Conservation (phyloP, 2,113 vertebrate genomes). For the Thinocorus orbignyianus region DNA sequence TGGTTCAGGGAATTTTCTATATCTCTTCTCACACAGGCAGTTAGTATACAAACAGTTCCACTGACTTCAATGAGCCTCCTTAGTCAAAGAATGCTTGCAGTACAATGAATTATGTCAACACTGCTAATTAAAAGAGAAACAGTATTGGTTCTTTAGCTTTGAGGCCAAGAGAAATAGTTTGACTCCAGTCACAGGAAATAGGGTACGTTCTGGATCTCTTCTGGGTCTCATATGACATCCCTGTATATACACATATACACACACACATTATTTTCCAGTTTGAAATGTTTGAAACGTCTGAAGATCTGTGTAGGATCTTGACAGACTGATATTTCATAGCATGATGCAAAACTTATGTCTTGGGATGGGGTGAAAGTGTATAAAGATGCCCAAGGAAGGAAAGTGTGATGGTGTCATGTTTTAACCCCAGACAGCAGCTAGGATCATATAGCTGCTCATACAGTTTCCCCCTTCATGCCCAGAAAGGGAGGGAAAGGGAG, state of each 20-base stretch:
- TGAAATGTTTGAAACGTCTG: background rate
- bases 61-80: background rate
- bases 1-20: background rate
- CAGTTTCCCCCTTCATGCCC: background rate
- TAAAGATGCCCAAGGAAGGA: background rate
- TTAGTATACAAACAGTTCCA: background rate
- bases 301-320: background rate
- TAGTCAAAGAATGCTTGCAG: background rate
- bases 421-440: background rate
- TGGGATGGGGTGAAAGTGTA: background rate
- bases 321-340: background rate
- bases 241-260: background rate
- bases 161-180: background rate
- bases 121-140: background rate
- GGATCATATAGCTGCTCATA: background rate
- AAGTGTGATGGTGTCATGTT: background rate
- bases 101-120: background rate
- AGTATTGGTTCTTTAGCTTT: background rate
- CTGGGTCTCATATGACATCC: background rate
- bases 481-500: no score
- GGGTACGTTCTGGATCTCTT: background rate
- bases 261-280: background rate
- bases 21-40: background rate
- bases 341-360: background rate
- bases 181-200: background rate